phyloP scores from a whole-genome alignment of 2,888 invertebrate genomes.

The Neoascia interrupta region DNA sequence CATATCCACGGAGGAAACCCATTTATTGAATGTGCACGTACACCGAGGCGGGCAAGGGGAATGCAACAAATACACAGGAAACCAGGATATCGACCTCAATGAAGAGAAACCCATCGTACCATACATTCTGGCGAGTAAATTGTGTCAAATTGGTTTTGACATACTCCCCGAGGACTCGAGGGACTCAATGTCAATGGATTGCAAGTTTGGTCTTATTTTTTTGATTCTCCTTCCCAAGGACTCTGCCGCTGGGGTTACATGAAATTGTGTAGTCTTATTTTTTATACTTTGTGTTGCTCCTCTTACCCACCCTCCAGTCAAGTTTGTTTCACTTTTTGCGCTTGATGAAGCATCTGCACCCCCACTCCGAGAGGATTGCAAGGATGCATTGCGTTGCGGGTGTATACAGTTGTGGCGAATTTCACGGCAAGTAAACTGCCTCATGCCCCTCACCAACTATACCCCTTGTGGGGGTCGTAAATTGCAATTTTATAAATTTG shows the following conservation, averaged over 20 bases:
- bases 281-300: not conserved
- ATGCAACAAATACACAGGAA: not conserved
- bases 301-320: not conserved
- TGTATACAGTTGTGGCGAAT: not conserved
- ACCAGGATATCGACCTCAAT: constrained; percentile 35
- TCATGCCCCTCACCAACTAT: constrained; percentile 11
- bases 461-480: constrained; percentile 54
- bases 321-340: constrained; percentile 53
- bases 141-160: constrained; percentile 69
- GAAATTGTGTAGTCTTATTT: constrained; percentile 25
- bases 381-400: constrained; percentile 41
- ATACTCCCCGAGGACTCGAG: constrained; percentile 63
- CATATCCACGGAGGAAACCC: constrained; percentile 9
- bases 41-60: not conserved
- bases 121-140: constrained; percentile 54
- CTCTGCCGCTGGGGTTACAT: constrained; percentile 20
- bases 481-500: constrained; percentile 69
- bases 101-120: constrained; percentile 47
- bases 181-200: constrained; percentile 66
- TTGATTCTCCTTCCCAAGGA: constrained; percentile 6
- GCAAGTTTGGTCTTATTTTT: constrained; percentile 41
- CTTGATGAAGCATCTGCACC: constrained; percentile 47
- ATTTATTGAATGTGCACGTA: constrained; percentile 11
- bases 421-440: constrained; percentile 17
- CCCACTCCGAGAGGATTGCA: constrained; percentile 23